Evolutionary conservation across 92 coral and sea anemone genomes (phyloP).

Genomic region (Palythoa grandiflora): DNA sequence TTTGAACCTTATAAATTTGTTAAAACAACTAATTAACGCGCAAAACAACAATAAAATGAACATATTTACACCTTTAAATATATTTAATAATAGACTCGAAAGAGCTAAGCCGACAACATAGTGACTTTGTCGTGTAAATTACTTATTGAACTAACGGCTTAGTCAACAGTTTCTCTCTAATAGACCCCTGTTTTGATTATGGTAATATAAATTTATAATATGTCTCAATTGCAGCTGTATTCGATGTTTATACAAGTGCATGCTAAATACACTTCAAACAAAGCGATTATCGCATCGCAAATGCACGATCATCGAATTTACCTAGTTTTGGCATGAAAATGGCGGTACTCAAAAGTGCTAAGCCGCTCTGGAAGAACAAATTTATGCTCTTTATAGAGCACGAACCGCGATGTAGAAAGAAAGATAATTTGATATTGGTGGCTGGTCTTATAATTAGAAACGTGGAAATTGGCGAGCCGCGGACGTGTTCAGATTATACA

Average conservation of each 20-base stretch:
- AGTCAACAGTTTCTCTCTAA: not conserved
- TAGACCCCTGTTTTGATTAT: not conserved
- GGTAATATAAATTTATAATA: not conserved
- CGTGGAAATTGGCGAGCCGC: not conserved
- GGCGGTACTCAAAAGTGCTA: not conserved
- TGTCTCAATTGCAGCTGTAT: not conserved
- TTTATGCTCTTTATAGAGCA: not conserved
- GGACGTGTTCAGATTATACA: too few relatives aligned
- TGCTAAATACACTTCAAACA: not conserved
- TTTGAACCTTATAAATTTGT: too few relatives aligned
- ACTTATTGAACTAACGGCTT: not conserved
- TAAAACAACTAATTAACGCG: too few relatives aligned
- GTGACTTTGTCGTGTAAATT: not conserved
- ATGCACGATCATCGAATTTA: not conserved
- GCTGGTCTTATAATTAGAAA: not conserved
- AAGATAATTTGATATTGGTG: not conserved
- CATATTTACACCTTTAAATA: too few relatives aligned
- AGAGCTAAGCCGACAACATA: too few relatives aligned
- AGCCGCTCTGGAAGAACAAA: not conserved
- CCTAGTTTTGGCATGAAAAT: not conserved
- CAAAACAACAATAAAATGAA: too few relatives aligned
- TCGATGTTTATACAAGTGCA: not conserved
- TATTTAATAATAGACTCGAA: too few relatives aligned
- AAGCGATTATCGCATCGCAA: not conserved
- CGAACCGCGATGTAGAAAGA: not conserved